These are phyloP conservation scores for Ormyrus rosae DNA, from an alignment of 2,888 invertebrate species.

Conservation along the genomic window DNA sequence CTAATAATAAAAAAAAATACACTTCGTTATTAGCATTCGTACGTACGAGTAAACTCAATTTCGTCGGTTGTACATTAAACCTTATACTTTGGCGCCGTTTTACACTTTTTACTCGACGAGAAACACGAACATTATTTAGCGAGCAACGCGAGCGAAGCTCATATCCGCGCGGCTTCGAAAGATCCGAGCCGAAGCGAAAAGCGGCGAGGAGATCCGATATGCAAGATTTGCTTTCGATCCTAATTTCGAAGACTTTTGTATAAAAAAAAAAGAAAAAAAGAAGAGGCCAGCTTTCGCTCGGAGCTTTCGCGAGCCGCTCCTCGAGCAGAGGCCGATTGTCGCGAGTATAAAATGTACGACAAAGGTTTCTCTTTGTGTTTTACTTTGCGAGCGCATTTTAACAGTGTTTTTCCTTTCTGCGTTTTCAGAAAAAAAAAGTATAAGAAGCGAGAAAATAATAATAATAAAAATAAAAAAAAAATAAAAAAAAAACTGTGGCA, in stretches of 20 bases:
- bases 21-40: conserved; percentile 63
- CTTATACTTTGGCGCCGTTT: conserved; percentile 42
- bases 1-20: conserved; percentile 49
- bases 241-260: conserved; percentile 30
- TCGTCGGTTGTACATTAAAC: conserved; percentile 43
- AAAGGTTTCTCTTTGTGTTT: conserved; percentile 4
- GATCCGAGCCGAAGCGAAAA: not conserved
- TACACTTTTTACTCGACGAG: conserved; percentile 47
- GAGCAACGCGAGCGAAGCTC: not conserved
- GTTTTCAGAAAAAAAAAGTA: not conserved
- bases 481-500: conserved; percentile 67
- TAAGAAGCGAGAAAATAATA: conserved; percentile 2
- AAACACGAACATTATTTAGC: not conserved
- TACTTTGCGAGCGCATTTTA: conserved; percentile 31
- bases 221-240: conserved; percentile 7
- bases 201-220: not conserved
- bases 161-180: not conserved
- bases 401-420: conserved; percentile 23
- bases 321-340: not conserved
- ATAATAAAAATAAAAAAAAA: conserved; percentile 17
- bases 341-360: conserved; percentile 31
- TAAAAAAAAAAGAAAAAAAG: conserved; percentile 3
- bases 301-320: conserved; percentile 15
- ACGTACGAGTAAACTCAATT: conserved; percentile 41
- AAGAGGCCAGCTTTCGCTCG: conserved; percentile 1